Evolutionary conservation across 2,113 vertebrate genomes (phyloP).

Genomic region (Platichthys stellatus): DNA sequence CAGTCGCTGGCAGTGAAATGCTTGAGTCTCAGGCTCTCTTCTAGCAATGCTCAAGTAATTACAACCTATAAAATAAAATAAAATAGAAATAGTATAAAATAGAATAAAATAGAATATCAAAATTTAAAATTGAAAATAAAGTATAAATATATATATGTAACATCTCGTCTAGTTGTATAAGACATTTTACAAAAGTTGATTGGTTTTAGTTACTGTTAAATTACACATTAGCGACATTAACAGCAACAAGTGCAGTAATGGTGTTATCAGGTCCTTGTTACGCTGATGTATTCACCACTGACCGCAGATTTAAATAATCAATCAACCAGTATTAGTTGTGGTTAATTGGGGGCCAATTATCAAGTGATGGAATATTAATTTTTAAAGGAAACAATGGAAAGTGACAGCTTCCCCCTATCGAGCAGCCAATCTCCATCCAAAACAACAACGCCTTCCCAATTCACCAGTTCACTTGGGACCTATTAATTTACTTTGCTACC

Average conservation of each 20-base stretch:
- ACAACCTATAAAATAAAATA: too few relatives aligned
- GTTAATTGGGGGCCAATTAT: conserved; percentile 43
- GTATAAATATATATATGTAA: too few relatives aligned
- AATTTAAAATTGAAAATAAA: too few relatives aligned
- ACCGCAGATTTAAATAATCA: conserved; percentile 32
- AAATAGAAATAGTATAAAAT: too few relatives aligned
- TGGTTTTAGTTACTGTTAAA: conserved; percentile 1
- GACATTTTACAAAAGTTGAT: background rate
- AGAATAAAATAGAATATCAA: too few relatives aligned
- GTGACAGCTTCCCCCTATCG: conserved; percentile 12
- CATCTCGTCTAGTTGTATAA: too few relatives aligned
- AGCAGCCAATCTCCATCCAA: conserved; percentile 39
- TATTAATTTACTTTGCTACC: conserved; percentile 64
- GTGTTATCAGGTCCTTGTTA: background rate
- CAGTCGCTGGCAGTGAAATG: too few relatives aligned
- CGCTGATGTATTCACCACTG: conserved; percentile 10
- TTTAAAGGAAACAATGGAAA: conserved; percentile 15
- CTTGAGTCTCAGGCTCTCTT: too few relatives aligned
- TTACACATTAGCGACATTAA: conserved; percentile 6
- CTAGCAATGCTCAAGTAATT: too few relatives aligned
- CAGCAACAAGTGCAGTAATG: background rate
- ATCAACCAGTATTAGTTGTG: conserved; percentile 25
- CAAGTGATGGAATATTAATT: conserved; percentile 17
- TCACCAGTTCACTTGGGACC: conserved; percentile 60
- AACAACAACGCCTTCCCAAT: conserved; percentile 65